These are phyloP conservation scores for Stramonita haemastoma DNA, from an alignment of 2,888 invertebrate species.

Conservation along the genomic window DNA sequence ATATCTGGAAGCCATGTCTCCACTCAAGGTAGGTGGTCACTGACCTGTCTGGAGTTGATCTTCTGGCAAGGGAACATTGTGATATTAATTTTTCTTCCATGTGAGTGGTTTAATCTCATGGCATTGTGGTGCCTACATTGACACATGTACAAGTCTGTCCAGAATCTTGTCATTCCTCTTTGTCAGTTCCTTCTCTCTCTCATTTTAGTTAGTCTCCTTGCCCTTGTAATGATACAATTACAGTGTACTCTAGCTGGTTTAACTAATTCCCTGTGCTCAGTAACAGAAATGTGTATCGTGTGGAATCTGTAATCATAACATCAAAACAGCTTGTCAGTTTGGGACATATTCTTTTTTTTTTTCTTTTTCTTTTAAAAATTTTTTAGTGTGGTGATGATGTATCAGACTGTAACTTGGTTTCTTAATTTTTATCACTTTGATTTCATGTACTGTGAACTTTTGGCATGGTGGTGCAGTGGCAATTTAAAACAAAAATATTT, in stretches of 20 bases:
- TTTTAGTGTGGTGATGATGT: no score
- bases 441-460: no score
- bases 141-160: neutral
- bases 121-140: neutral
- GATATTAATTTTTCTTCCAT: neutral
- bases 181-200: neutral
- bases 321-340: no score
- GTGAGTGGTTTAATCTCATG: neutral
- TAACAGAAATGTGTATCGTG: no score
- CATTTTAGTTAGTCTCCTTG: neutral
- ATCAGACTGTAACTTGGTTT: no score
- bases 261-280: no score
- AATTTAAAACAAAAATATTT: no score
- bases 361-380: no score
- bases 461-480: no score
- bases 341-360: no score
- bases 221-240: neutral
- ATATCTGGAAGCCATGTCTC: conserved; percentile 37
- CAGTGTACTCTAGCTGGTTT: neutral
- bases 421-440: no score
- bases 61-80: neutral
- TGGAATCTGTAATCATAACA: no score
- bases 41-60: neutral
- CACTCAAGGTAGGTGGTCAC: conserved; percentile 38
- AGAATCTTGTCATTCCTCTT: neutral